A percentile compares a stretch with the other conserved stretches of the same genome.
phyloP scores from a whole-genome alignment of 1,140 invertebrate genomes.

The Macrosteles quadrilineatus region DNA sequence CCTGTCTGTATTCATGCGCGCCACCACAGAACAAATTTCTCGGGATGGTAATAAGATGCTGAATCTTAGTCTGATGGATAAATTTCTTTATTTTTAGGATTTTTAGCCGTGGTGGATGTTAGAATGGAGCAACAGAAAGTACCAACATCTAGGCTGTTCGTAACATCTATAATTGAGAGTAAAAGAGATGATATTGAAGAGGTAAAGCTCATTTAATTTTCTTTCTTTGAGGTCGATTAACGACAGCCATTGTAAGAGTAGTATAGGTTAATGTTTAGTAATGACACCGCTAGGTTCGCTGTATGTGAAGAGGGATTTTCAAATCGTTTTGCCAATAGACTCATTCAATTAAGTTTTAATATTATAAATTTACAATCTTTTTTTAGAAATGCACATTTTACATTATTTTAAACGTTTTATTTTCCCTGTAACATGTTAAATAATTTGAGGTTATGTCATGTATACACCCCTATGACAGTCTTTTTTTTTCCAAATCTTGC shows the following conservation, averaged over 20 bases:
- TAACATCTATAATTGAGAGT: constrained; percentile 65
- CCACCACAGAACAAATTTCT: constrained; percentile 27
- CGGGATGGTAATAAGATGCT: constrained; percentile 21
- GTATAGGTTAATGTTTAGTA: background rate
- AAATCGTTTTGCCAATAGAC: too few species aligned
- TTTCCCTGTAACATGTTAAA: too few species aligned
- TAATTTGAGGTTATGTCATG: too few species aligned
- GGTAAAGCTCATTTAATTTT: constrained; percentile 60
- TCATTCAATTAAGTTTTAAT: too few species aligned
- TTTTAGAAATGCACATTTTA: too few species aligned
- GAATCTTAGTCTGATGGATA: constrained; percentile 15
- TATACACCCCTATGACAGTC: too few species aligned
- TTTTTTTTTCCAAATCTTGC: too few species aligned
- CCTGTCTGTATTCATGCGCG: constrained; percentile 16
- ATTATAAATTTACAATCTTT: too few species aligned
- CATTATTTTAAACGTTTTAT: too few species aligned
- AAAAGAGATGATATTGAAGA: constrained; percentile 82
- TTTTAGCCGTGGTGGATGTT: background rate
- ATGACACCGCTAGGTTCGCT: constrained; percentile 15
- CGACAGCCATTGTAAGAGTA: constrained; percentile 18
- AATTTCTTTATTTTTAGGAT: background rate
- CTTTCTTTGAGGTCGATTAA: constrained; percentile 19
- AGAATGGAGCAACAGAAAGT: constrained; percentile 41
- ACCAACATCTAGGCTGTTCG: constrained; percentile 58
- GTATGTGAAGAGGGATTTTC: constrained; percentile 6